These are phyloP conservation scores for Mastacembelus armatus DNA, from an alignment of 2,797 vertebrate genomes.

Conservation along the genomic window DNA sequence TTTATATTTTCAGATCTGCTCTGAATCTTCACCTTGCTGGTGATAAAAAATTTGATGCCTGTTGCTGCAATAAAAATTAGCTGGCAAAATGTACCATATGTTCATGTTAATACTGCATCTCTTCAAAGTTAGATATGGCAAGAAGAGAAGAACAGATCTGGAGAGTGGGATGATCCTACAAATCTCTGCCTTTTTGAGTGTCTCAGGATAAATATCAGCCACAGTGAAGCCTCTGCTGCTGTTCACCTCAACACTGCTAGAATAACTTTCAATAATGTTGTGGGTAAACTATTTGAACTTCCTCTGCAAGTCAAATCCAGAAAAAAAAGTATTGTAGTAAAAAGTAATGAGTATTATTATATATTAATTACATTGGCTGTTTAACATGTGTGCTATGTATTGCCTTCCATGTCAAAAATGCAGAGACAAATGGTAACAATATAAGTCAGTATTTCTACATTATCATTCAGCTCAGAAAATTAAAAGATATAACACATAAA, in stretches of 20 bases:
- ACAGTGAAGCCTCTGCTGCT: constrained; percentile 17
- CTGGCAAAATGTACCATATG: constrained; percentile 62
- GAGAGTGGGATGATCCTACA: constrained; percentile 12
- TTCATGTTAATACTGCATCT: constrained; percentile 66
- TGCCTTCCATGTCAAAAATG: neutral
- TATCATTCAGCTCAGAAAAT: constrained; percentile 73
- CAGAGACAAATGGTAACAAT: constrained; percentile 51
- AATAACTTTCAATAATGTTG: constrained; percentile 11
- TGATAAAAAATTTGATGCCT: constrained; percentile 70
- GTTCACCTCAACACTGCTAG: constrained; percentile 20
- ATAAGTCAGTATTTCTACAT: constrained; percentile 63
- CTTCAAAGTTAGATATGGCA: constrained; percentile 27
- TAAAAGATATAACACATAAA: constrained; percentile 60
- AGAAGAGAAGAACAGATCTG: constrained; percentile 27
- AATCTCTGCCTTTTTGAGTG: constrained; percentile 18
- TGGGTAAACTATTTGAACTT: constrained; percentile 8
- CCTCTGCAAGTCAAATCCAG: neutral
- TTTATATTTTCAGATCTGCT: constrained; percentile 64
- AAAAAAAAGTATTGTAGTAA: too few relatives aligned
- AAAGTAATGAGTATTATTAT: too few relatives aligned
- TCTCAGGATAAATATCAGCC: constrained; percentile 29
- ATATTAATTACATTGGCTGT: neutral
- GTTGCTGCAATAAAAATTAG: constrained; percentile 68
- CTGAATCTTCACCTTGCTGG: constrained; percentile 68
- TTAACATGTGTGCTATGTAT: neutral